Base-by-base conservation (phyloP, 1,140 invertebrate genomes). In the Trissolcus basalis region DNA sequence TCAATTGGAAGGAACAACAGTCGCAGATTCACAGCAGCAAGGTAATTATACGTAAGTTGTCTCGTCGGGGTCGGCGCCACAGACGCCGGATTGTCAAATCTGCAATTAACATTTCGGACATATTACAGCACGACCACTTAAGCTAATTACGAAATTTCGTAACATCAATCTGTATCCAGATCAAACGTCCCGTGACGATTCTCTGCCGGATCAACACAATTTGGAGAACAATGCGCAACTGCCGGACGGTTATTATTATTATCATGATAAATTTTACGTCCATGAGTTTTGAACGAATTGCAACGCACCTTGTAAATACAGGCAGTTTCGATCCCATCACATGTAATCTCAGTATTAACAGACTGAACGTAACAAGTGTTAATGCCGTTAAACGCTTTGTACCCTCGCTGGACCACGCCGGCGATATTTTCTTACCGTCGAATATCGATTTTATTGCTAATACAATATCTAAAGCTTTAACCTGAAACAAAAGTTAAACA, bases 281-380 rank as follows among this genome's bases (percentile, higher is more conserved):
- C 6, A 27, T 1, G 19, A 1, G 19, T 3, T 54, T 55, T 11
- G 54, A 32, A 44, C 61, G 14, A 55, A 6, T 36, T 27, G 19
- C 19, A 27, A 27, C 19, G 4, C 80, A 96, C 91, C 94, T 94
- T 19, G 97, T 98, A 88, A 99, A 98, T 59, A 98, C 94, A 13
- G 97, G 97, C 77, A 99, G 89, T 89, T 97, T 96, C 0, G 96
- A 95, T 16, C 96, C 96, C 97, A 98, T 98, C 51, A 99, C 94
- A 83, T 96, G 94, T 47, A 98, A 91, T 70, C 97, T 91, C 8
- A 93, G 92, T n/a, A 96, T 89, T 33, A 99, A 89, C 32, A 98
- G 90, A 43, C 92, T 91, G 32, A 96, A 84, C 0, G 96, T 96
- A n/a, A 94, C 93, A 50, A 92, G 90, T 51, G 92, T 92, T 11